phyloP scores from a whole-genome alignment of 2,888 invertebrate genomes.

The Zaprionus bogoriensis region DNA sequence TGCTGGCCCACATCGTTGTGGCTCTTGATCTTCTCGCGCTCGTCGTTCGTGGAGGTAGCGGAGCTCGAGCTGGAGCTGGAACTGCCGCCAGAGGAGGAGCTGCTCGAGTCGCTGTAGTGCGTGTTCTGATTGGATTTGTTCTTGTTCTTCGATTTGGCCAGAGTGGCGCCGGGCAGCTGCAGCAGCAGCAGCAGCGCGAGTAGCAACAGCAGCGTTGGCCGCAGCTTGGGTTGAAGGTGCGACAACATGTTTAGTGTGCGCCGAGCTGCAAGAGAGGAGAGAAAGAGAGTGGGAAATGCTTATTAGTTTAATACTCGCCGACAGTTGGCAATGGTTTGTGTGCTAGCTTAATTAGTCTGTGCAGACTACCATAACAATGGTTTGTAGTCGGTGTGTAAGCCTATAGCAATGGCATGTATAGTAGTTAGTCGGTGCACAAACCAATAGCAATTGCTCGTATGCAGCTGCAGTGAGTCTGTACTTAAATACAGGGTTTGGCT shows the following conservation, averaged over 20 bases:
- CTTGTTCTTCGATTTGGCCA: slow-evolving; percentile 83
- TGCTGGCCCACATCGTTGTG: slow-evolving; percentile 85
- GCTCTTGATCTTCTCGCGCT: slow-evolving; percentile 54
- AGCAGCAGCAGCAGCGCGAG: slow-evolving; percentile 45
- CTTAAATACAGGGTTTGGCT: no score
- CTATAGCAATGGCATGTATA: no score
- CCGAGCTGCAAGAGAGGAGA: slow-evolving; percentile 42
- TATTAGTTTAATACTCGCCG: no score
- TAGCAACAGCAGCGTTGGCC: slow-evolving; percentile 28
- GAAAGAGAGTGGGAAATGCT: no score
- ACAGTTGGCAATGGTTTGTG: no score
- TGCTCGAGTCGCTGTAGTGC: slow-evolving; percentile 44
- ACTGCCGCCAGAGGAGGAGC: not conserved
- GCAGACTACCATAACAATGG: no score
- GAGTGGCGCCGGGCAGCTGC: slow-evolving; percentile 31
- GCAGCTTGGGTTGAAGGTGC: slow-evolving; percentile 21
- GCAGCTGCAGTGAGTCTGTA: no score
- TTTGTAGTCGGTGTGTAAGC: no score
- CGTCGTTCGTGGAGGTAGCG: slow-evolving; percentile 18
- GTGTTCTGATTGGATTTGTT: slow-evolving; percentile 62
- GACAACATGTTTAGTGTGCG: slow-evolving; percentile 35
- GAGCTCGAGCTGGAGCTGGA: slow-evolving; percentile 8
- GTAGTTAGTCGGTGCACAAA: no score
- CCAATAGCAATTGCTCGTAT: no score
- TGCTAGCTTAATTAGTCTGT: no score